phyloP scores from a whole-genome alignment of 1,140 invertebrate species.

The Cryptotermes secundus region DNA sequence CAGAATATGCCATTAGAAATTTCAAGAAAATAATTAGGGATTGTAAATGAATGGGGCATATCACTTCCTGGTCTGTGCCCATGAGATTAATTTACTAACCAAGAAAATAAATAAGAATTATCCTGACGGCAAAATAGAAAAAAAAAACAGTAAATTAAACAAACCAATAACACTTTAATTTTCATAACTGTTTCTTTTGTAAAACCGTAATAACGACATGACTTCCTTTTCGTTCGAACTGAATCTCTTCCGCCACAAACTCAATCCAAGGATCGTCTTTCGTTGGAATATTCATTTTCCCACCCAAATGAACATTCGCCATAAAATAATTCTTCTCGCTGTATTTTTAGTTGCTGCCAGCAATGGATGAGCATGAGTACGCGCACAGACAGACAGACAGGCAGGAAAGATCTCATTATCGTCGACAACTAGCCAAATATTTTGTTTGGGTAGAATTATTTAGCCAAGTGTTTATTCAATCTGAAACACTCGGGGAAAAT shows the following conservation, averaged over 20 bases:
- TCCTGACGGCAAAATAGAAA: background rate
- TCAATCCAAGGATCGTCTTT: background rate
- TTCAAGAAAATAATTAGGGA: too few relatives aligned
- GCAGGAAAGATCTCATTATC: conserved; percentile 25
- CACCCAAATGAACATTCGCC: conserved; percentile 13
- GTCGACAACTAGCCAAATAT: conserved; percentile 31
- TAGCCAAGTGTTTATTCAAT: conserved; percentile 32
- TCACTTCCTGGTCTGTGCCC: too few relatives aligned
- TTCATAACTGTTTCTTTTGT: background rate
- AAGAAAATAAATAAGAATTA: too few relatives aligned
- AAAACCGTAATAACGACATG: background rate
- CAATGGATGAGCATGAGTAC: background rate
- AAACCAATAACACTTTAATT: background rate
- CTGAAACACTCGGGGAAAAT: conserved; percentile 25
- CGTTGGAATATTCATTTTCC: conserved; percentile 17
- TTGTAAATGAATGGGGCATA: too few relatives aligned
- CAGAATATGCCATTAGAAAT: too few relatives aligned
- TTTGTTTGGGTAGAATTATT: conserved; percentile 33
- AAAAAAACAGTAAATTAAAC: background rate
- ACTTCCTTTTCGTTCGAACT: too few relatives aligned
- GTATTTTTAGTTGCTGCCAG: conserved; percentile 9
- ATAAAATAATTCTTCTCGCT: conserved; percentile 19
- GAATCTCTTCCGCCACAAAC: background rate
- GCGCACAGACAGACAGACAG: background rate
- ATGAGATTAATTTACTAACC: too few relatives aligned